A percentile compares a stretch with the other conserved stretches of the same genome.
Conservation (phyloP, 1,140 invertebrate species). For the Chionoecetes opilio region DNA sequence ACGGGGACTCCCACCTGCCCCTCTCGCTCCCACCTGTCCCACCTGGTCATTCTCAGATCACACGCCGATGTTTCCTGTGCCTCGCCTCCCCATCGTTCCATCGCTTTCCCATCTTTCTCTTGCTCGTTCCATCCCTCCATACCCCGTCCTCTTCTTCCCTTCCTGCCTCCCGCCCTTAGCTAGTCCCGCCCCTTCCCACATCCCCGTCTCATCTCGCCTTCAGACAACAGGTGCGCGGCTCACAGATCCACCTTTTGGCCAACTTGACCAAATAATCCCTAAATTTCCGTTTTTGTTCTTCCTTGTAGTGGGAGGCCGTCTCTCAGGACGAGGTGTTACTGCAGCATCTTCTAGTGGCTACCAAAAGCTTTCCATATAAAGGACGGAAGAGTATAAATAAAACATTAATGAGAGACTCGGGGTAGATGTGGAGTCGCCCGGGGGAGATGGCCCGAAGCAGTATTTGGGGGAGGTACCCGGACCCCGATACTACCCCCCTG, state of each 20-base stretch:
- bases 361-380: slow-evolving; percentile 58
- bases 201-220: slow-evolving; percentile 42
- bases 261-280: slow-evolving; percentile 39
- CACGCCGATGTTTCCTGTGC: slow-evolving; percentile 48
- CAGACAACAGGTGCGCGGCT: slow-evolving; percentile 70
- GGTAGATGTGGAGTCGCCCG: slow-evolving; percentile 67
- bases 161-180: not conserved
- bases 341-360: not conserved
- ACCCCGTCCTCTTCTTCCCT: not conserved
- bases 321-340: not conserved
- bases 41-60: not conserved
- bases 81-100: not conserved
- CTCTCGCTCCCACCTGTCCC: not conserved
- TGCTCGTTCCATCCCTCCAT: slow-evolving; percentile 23
- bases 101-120: slow-evolving; percentile 41
- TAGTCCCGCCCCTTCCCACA: slow-evolving; percentile 27
- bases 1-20: not conserved
- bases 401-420: slow-evolving; percentile 75
- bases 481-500: slow-evolving; percentile 59
- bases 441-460: slow-evolving; percentile 45
- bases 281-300: not conserved
- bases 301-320: not conserved
- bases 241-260: slow-evolving; percentile 51
- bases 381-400: slow-evolving; percentile 77
- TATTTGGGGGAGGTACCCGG: slow-evolving; percentile 39